Conservation (phyloP, 2,888 invertebrate species). For the Abrostola triplasia region DNA sequence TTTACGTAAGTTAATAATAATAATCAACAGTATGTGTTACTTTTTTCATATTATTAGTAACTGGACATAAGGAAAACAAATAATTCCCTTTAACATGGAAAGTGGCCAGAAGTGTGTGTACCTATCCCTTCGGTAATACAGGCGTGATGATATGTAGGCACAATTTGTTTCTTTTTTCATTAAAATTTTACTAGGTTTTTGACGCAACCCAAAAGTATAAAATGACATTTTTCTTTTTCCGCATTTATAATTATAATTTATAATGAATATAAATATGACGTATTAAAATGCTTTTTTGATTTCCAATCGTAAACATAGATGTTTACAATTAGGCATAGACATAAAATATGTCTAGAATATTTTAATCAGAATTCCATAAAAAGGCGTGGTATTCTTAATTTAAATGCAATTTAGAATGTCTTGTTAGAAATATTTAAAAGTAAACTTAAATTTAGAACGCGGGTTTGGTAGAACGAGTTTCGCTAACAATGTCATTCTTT, state of each 20-base stretch:
- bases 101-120: too few species aligned
- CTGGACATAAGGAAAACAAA: too few species aligned
- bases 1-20: slow-evolving; percentile 4
- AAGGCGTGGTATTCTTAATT: slow-evolving; percentile 6
- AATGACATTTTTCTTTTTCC: too few species aligned
- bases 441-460: neutral
- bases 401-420: slow-evolving; percentile 17
- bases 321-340: neutral
- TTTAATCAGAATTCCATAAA: neutral
- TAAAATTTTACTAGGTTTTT: too few species aligned
- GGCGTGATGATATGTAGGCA: too few species aligned
- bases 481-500: neutral
- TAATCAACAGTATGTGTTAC: neutral
- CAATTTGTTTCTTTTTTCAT: too few species aligned
- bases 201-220: too few species aligned
- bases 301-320: neutral
- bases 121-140: too few species aligned
- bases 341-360: neutral
- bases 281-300: too few species aligned
- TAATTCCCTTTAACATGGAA: too few species aligned
- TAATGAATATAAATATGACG: too few species aligned
- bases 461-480: neutral
- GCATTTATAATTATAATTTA: too few species aligned
- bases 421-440: slow-evolving; percentile 3
- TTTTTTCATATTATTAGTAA: slow-evolving; percentile 9